A percentile compares a stretch with the other conserved stretches of the same genome.
phyloP scores from a whole-genome alignment of 1,140 invertebrate genomes.

The Homalodisca vitripennis region DNA sequence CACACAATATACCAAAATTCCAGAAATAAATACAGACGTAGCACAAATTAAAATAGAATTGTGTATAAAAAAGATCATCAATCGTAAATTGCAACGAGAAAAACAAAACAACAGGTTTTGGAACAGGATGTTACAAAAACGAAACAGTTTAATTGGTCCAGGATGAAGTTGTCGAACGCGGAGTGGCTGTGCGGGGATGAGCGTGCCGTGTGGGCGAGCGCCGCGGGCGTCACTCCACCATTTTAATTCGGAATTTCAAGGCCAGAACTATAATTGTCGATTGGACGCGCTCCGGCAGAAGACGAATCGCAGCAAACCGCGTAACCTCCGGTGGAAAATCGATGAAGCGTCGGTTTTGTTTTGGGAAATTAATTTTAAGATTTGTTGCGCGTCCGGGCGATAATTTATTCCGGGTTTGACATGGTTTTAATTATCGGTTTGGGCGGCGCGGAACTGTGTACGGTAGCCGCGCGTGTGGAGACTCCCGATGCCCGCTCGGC shows the following conservation, averaged over 20 bases:
- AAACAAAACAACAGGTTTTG: background rate
- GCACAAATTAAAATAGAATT: no score
- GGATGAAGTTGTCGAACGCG: background rate
- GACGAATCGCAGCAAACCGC: background rate
- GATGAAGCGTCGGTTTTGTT: slow-evolving; percentile 7
- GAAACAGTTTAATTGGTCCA: no score
- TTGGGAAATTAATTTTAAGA: slow-evolving; percentile 15
- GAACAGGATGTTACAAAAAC: background rate
- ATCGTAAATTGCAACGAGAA: background rate
- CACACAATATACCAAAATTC: no score
- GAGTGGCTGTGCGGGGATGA: background rate
- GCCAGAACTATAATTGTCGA: slow-evolving; percentile 1
- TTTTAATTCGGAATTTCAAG: background rate
- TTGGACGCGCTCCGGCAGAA: background rate
- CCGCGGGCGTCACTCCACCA: background rate
- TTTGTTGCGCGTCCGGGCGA: slow-evolving; percentile 6
- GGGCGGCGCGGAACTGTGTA: background rate
- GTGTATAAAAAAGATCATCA: no score
- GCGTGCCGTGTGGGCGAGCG: background rate
- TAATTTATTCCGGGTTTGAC: background rate
- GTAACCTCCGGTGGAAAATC: background rate
- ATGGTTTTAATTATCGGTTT: background rate
- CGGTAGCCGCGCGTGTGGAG: background rate
- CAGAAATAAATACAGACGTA: no score
- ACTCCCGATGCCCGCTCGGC: background rate